Evolutionary conservation across 2,888 invertebrate species (phyloP), one percentile per base, ranked within the genome.

Genomic region (Neelides folsomi): DNA sequence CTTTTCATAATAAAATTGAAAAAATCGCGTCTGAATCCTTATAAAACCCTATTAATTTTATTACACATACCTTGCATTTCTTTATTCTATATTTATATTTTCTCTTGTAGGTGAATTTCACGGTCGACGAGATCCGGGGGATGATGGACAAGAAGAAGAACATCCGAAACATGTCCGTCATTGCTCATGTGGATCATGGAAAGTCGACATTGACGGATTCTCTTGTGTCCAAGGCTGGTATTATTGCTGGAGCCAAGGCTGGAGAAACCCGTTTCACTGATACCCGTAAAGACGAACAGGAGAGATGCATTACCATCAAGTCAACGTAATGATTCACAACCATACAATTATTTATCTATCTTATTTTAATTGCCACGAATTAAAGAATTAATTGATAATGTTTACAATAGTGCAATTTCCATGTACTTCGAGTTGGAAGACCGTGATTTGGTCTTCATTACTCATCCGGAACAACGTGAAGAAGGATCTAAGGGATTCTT

Each of bases 141-240:
- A 90, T 99, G 85, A 99, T 99, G 98, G 97, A 99, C 88, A 90
- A 90, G 76, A 97, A 97, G 80, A 80, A 79, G 79, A 99, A 99
- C 74, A 98, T 99, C 79, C 85, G 98, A 73, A 99, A 99, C 78
- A 99, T 99, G 97, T 98, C 97, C 71, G 98, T 99, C 76, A 99
- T 99, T 73, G 98, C 98, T 68, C 98, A 99, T 77, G 98, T 99
- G 66, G 98, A 99, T 78, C 98, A 99, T 75, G 98, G 98, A 71
- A 97, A 98, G 77, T 97, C 98, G 65, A 99, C 98, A 54, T 75
- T 99, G 71, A 99, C 98, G 55, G 98, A 99, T 77, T 98, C 98
- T 62, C 79, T 99, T 70, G 97, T 98, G 64, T 94, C 97, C 55
- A 99, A 98, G 76, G 98, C 98, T 70, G 98, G 98, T 76, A 99